Conservation (phyloP, 2,113 vertebrate genomes). For the Acrocephalus kingi region DNA sequence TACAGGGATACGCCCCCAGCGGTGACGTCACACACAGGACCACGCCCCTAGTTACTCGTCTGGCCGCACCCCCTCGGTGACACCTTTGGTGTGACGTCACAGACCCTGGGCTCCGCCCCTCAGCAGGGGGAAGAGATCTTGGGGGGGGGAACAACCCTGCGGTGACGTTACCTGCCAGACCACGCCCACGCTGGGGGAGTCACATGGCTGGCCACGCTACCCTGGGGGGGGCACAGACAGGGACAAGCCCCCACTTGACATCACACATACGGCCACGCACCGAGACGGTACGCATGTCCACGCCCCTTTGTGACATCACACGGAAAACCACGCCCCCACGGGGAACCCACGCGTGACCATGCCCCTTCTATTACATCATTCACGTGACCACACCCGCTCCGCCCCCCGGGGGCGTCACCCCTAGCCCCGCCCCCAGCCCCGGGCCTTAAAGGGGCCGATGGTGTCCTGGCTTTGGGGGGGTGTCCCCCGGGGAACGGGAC, state of each 20-base stretch:
- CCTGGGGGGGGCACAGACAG: too few species aligned
- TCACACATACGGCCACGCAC: rapidly evolving
- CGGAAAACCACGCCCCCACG: rapidly evolving
- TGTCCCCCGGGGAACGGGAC: neutral
- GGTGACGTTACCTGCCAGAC: rapidly evolving
- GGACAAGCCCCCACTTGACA: neutral
- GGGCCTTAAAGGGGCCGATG: neutral
- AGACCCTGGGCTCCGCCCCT: neutral
- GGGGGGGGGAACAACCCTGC: rapidly evolving
- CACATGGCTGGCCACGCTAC: neutral
- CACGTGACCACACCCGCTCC: rapidly evolving
- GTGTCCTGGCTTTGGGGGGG: too few species aligned
- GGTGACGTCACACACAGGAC: neutral
- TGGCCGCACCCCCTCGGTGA: neutral
- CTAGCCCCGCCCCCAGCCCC: neutral
- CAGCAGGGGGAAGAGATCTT: rapidly evolving
- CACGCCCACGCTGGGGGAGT: neutral
- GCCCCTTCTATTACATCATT: neutral
- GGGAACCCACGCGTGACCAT: rapidly evolving
- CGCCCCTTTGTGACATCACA: neutral
- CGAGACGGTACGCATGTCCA: rapidly evolving
- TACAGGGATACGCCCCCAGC: rapidly evolving
- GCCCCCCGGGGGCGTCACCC: rapidly evolving
- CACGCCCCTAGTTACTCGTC: neutral
- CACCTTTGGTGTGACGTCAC: neutral